Base-by-base conservation (phyloP, 1,140 invertebrate genomes). In the Polyergus mexicanus region DNA sequence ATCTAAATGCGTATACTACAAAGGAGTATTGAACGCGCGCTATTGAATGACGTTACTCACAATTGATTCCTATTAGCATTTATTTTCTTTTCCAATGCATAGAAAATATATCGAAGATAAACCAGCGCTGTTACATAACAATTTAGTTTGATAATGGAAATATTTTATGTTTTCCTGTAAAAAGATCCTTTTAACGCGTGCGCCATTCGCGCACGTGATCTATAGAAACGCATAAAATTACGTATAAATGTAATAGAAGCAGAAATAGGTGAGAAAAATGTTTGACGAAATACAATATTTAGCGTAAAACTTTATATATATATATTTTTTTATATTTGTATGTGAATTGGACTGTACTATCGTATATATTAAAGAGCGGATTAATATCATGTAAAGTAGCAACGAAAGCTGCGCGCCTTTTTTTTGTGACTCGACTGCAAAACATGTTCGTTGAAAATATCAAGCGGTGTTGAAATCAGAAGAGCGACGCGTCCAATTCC, bases 401-500 rank as follows among this genome's bases (percentile, higher is more conserved):
- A 58, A 19, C 35, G 22, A 32, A 71, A 60, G 25, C 78, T 44
- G 32, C 66, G 35, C 22, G 16, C 1, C 2, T 51, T 51, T 51
- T 44, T 77, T 77, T 77, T 47, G 38, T 11, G 19, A 69, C 13
- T 62, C 28, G 19, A 25, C 22, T 7, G 16, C 22, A 13, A 63
- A 84, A 77, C 66, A 62, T 75, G 75, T 84, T 84, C 44, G 25
- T 74, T 13, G 74, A 65, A 77, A 63, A 77, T 77, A 63, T 77
- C 47, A 56, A 65, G 25, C 28, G 11, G 32, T 54, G 44, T 19
- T 47, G 62, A 84, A 84, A 84, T 84, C 78, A 72, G 63, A 32
- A 25, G 28, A 25, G 28, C 56, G 38, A n/a, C n/a, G 41, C 35
- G 63, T 69, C 68, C 41, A 75, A 75, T 71, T 35, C 22, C 44